Percentiles rank a stretch among this genome's conserved stretches.
Conservation (phyloP, 2,113 vertebrate genomes). For the Cephalopterus ornatus region DNA sequence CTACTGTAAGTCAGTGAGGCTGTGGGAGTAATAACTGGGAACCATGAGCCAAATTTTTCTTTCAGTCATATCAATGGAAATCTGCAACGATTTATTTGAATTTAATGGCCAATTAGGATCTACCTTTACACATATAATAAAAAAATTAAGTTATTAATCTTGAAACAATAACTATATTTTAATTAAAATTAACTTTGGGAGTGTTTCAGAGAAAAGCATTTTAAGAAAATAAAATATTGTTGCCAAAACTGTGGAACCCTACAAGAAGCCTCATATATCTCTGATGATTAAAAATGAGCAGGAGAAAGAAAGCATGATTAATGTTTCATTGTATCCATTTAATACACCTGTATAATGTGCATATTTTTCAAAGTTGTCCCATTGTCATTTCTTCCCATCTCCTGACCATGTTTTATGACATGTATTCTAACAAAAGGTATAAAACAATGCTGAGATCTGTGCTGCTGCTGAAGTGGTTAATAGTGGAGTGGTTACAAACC, state of each 20-base stretch:
- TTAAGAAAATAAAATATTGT: not conserved
- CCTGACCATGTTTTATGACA: not conserved
- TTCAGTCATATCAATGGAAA: constrained; percentile 27
- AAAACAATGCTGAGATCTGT: not conserved
- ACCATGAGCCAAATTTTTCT: constrained; percentile 10
- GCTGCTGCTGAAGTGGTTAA: not conserved
- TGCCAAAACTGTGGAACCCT: not conserved
- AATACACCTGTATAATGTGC: not conserved
- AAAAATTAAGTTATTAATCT: not conserved
- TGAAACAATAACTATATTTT: not conserved
- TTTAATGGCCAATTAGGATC: constrained; percentile 28
- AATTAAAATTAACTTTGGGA: not conserved
- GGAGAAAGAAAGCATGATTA: not conserved
- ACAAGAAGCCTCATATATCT: not conserved
- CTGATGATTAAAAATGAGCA: constrained; percentile 2
- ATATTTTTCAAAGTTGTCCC: constrained; percentile 23
- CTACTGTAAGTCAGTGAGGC: not conserved
- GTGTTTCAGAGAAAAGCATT: not conserved
- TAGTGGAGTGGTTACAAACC: not conserved
- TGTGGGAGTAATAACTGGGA: constrained; percentile 1
- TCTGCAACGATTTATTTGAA: not conserved
- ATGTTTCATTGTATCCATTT: constrained; percentile 4
- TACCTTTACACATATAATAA: not conserved
- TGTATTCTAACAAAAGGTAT: not conserved
- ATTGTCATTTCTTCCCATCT: constrained; percentile 1